Evolutionary conservation across 2,797 vertebrate genomes (phyloP), one percentile per base, ranked within the genome.

Genomic region (Taeniopygia guttata): DNA sequence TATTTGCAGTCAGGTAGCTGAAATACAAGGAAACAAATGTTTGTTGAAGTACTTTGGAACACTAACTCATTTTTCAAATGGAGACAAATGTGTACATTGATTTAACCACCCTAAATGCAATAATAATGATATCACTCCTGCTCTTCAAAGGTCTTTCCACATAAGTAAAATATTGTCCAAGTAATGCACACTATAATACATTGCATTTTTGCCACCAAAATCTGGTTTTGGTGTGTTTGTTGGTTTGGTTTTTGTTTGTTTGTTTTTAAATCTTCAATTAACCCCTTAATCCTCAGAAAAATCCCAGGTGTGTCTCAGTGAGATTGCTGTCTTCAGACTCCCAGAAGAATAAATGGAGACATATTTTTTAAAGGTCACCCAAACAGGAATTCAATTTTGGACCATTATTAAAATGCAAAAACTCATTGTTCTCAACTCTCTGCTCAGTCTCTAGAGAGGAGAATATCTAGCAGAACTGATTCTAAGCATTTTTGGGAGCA

Each of bases 1-100:
- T 97, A 93, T 97, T 98, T 60, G 97, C 91, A 20, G 97, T 98
- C 92, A 98, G 92, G 81, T 97, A 98, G 93, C 99, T 99, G 97
- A 90, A 97, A 97, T 18, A 87, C 3, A 60, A 95, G 56, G 70
- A 69, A 87, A 78, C 25, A 84, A 93, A 56, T 18, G 74, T 27
- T 74, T 93, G 40, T 54, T 64, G 19, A 87, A 88, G n/a, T 13
- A 38, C 12, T 91, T 92, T 43, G 49, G 76, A 72, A 40, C 21
- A 38, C 11, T 30, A 49, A 45, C 13, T 66, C 14, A 1, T 85
- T 93, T 90, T 85, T 74, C 66, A 74, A 67, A 89, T 34, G n/a
- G 30, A 72, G 59, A 81, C 81, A 79, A 84, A 68, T 6, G 11
- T 36, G 34, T 19, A 30, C 14, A 4, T 36, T n/a, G 14, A 68